These are phyloP conservation scores for Hippasteria phrygiana DNA, from an alignment of 53 echinoderm and acorn worm genomes.

Conservation along the genomic window DNA sequence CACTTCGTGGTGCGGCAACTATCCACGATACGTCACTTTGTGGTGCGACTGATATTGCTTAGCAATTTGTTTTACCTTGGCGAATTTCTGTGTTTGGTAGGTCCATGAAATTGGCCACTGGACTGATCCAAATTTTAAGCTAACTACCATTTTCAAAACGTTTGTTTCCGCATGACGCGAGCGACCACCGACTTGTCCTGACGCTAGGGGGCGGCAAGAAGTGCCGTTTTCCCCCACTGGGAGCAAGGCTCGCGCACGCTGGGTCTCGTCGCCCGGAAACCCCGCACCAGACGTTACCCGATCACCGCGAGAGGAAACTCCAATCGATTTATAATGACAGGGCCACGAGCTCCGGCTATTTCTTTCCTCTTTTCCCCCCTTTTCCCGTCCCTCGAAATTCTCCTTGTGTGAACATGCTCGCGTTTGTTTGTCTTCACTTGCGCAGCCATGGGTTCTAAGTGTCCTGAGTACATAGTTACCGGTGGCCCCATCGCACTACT, in stretches of 20 bases:
- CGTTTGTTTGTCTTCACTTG: slow-evolving; percentile 52
- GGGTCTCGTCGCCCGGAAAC: slow-evolving; percentile 12
- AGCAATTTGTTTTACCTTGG: too few relatives aligned
- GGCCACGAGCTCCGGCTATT: slow-evolving; percentile 48
- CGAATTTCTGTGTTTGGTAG: too few relatives aligned
- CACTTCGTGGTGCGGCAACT: too few relatives aligned
- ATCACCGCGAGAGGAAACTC: slow-evolving; percentile 60
- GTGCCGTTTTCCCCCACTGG: slow-evolving; percentile 35
- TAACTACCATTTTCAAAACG: background rate
- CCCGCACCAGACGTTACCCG: slow-evolving; percentile 60
- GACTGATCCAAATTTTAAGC: too few relatives aligned
- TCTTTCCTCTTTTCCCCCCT: background rate
- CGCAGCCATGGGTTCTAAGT: slow-evolving; percentile 48
- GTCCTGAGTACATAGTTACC: slow-evolving; percentile 60
- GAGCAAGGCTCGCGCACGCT: slow-evolving; percentile 17
- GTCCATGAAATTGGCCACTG: too few relatives aligned
- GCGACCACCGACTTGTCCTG: background rate
- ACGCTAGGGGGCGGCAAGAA: background rate
- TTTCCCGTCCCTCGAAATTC: slow-evolving; percentile 1
- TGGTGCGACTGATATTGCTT: too few relatives aligned
- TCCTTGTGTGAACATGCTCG: slow-evolving; percentile 7
- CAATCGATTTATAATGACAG: slow-evolving; percentile 62
- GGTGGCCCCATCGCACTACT: slow-evolving; percentile 52
- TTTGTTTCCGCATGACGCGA: background rate
- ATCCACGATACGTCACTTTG: too few relatives aligned